phyloP scores from a whole-genome alignment of 2,797 vertebrate genomes.

The Picus viridis region DNA sequence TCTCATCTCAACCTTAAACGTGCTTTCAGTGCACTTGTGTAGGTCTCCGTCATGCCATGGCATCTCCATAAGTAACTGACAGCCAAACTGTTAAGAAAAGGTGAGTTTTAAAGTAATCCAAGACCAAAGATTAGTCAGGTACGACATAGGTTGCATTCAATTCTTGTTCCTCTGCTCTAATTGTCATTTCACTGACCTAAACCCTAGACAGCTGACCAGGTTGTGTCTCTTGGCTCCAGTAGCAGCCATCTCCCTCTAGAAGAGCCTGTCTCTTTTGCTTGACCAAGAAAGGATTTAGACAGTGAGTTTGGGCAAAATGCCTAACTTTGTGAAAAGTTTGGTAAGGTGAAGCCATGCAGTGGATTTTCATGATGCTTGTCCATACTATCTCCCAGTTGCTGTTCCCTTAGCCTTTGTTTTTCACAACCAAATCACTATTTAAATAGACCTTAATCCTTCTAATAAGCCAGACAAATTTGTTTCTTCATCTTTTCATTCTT shows the following conservation, averaged over 20 bases:
- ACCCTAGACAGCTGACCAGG: not conserved
- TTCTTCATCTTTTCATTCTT: not conserved
- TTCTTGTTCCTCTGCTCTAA: not conserved
- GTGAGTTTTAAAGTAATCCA: not conserved
- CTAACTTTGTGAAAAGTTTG: not conserved
- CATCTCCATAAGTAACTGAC: not conserved
- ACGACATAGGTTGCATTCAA: fast-evolving
- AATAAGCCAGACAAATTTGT: fast-evolving
- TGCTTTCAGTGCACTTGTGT: not conserved
- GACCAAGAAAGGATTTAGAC: not conserved
- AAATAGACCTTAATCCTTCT: not conserved
- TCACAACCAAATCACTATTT: not conserved
- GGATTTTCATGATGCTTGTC: not conserved
- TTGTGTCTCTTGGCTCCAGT: not conserved
- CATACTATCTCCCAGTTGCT: not conserved
- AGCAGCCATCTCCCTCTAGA: not conserved
- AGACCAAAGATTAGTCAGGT: not conserved
- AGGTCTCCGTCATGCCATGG: not conserved
- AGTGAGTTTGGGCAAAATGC: not conserved
- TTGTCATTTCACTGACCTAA: not conserved
- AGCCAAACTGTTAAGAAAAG: not conserved
- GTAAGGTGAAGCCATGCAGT: not conserved
- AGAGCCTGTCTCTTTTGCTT: not conserved
- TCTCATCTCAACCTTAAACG: not conserved
- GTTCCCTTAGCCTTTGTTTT: not conserved